Conservation (phyloP, 2,797 vertebrate species). For the Parambassis ranga region DNA sequence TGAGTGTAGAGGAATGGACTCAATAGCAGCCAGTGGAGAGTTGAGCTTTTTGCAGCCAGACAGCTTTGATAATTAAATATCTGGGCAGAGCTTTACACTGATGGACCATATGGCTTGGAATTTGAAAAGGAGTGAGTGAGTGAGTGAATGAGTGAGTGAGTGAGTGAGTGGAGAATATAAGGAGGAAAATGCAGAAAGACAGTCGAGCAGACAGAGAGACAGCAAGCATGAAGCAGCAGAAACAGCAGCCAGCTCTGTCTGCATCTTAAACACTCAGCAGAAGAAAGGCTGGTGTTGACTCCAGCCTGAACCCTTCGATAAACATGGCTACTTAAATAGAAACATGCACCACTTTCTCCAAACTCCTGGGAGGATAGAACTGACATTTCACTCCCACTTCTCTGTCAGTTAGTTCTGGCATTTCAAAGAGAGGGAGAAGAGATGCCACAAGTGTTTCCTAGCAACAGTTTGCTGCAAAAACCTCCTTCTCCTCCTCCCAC, state of each 20-base stretch:
- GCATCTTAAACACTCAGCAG: constrained; percentile 30
- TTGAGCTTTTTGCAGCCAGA: constrained; percentile 43
- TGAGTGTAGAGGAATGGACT: constrained; percentile 16
- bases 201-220: constrained; percentile 3
- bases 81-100: constrained; percentile 47
- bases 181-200: background rate
- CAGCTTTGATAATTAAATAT: constrained; percentile 67
- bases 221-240: constrained; percentile 9
- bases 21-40: constrained; percentile 13
- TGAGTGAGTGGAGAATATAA: background rate
- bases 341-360: constrained; percentile 45
- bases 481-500: constrained; percentile 16
- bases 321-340: constrained; percentile 59
- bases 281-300: constrained; percentile 41
- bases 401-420: constrained; percentile 65
- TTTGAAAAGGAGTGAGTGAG: constrained; percentile 35
- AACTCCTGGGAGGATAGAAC: constrained; percentile 54
- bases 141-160: constrained; percentile 7
- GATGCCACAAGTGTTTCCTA: constrained; percentile 86
- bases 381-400: constrained; percentile 70
- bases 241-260: constrained; percentile 3
- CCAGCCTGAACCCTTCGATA: constrained; percentile 47
- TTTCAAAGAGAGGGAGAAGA: constrained; percentile 62
- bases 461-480: constrained; percentile 79
- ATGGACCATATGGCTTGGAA: constrained; percentile 46